Percentiles rank a stretch among this genome's conserved stretches.
phyloP scores from a whole-genome alignment of 2,888 invertebrate genomes.

The Cerceris ruficornis region DNA sequence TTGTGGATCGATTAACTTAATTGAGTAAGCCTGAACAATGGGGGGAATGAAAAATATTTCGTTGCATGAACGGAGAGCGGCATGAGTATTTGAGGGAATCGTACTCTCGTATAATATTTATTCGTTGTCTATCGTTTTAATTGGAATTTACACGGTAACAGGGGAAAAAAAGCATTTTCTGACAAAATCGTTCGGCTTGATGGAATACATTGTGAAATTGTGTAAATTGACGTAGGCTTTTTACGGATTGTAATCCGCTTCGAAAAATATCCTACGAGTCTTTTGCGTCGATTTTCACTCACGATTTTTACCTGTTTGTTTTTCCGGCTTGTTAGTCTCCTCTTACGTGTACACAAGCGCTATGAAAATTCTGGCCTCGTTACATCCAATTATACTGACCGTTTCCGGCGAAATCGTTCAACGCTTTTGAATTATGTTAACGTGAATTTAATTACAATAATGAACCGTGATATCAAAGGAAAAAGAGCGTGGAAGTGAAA shows the following conservation, averaged over 20 bases:
- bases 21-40: constrained; percentile 44
- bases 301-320: background rate
- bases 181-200: constrained; percentile 36
- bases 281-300: background rate
- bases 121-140: constrained; percentile 42
- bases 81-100: constrained; percentile 11
- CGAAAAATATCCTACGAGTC: background rate
- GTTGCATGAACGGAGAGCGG: constrained; percentile 16
- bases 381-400: background rate
- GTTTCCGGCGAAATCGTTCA: too few species aligned
- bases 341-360: too few species aligned
- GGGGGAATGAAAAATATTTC: constrained; percentile 31
- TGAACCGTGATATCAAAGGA: too few species aligned
- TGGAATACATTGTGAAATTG: constrained; percentile 14
- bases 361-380: too few species aligned
- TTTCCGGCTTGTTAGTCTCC: constrained; percentile 10
- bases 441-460: too few species aligned
- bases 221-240: constrained; percentile 24
- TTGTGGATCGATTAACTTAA: constrained; percentile 52
- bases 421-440: too few species aligned
- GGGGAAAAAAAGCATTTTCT: constrained; percentile 9
- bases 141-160: constrained; percentile 42
- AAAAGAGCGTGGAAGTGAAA: too few species aligned
- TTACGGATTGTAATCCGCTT: constrained; percentile 2
- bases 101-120: constrained; percentile 51